These are phyloP conservation scores for Coluber constrictor DNA, from an alignment of 2,797 vertebrate genomes.

Conservation along the genomic window DNA sequence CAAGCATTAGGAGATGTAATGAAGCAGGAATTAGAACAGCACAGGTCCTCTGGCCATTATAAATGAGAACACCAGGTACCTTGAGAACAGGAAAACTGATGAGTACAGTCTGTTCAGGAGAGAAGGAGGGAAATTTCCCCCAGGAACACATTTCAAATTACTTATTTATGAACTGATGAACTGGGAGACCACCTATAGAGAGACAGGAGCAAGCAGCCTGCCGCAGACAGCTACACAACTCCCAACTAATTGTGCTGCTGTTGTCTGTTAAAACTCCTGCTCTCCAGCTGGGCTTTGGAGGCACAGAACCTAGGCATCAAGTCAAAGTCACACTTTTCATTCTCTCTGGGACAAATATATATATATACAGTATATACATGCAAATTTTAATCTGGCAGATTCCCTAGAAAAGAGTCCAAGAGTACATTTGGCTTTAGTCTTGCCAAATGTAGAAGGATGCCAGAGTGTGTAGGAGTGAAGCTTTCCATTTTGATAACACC, in stretches of 20 bases:
- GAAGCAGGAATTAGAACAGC: constrained; percentile 80
- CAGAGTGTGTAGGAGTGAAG: constrained; percentile 9
- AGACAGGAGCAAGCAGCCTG: constrained; percentile 75
- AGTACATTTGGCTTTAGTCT: constrained; percentile 55
- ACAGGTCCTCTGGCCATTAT: constrained; percentile 81
- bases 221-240: constrained; percentile 78
- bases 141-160: constrained; percentile 85
- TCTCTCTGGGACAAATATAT: constrained; percentile 66
- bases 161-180: constrained; percentile 89
- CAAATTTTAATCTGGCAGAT: constrained; percentile 70
- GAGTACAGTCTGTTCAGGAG: constrained; percentile 82
- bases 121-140: constrained; percentile 80
- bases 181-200: constrained; percentile 82
- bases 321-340: constrained; percentile 72
- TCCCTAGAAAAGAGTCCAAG: constrained; percentile 58
- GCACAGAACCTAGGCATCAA: constrained; percentile 74
- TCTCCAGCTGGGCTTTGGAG: constrained; percentile 76
- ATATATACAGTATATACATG: constrained; percentile 40
- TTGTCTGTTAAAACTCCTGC: constrained; percentile 79
- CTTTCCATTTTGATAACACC: not conserved
- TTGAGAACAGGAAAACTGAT: constrained; percentile 80
- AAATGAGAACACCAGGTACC: constrained; percentile 82
- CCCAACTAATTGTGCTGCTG: constrained; percentile 79
- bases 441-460: constrained; percentile 5
- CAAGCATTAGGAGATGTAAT: constrained; percentile 78